Conservation (phyloP, 2,888 invertebrate species). For the Disparrhopalites patrizii region DNA sequence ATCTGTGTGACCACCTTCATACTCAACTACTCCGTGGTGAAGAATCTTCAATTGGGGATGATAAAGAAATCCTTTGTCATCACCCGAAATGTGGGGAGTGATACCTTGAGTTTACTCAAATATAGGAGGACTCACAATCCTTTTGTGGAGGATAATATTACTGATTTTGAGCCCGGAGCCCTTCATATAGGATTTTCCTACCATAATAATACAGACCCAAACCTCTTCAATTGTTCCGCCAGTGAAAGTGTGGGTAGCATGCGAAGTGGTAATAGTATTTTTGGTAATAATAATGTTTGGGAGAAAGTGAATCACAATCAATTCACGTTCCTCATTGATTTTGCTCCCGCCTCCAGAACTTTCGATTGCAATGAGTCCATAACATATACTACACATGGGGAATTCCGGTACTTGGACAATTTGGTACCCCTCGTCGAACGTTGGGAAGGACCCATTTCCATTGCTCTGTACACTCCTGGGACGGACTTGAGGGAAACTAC, state of each 20-base stretch:
- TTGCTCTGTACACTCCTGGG: constrained; percentile 84
- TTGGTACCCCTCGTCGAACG: constrained; percentile 75
- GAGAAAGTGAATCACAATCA: not conserved
- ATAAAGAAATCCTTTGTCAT: not conserved
- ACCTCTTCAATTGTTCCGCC: not conserved
- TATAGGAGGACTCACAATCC: not conserved
- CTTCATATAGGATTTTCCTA: not conserved
- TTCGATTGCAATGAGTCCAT: constrained; percentile 71
- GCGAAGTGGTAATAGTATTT: not conserved
- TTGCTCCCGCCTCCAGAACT: not conserved
- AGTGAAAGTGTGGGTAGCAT: constrained; percentile 1
- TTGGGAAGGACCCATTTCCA: constrained; percentile 83
- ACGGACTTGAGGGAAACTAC: constrained; percentile 72
- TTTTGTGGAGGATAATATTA: not conserved
- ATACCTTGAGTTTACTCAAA: not conserved
- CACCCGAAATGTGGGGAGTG: not conserved
- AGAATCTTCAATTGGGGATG: constrained; percentile 6
- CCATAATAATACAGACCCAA: not conserved
- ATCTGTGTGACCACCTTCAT: constrained; percentile 19
- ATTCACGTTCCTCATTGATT: constrained; percentile 7
- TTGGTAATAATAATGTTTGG: not conserved
- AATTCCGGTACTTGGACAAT: constrained; percentile 86
- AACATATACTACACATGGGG: constrained; percentile 88
- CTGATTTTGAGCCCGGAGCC: not conserved
- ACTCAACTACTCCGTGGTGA: constrained; percentile 16